Percentiles rank a stretch among this genome's conserved stretches.
Conservation (phyloP, 2,888 invertebrate species). For the Caenorhabditis virilis region DNA sequence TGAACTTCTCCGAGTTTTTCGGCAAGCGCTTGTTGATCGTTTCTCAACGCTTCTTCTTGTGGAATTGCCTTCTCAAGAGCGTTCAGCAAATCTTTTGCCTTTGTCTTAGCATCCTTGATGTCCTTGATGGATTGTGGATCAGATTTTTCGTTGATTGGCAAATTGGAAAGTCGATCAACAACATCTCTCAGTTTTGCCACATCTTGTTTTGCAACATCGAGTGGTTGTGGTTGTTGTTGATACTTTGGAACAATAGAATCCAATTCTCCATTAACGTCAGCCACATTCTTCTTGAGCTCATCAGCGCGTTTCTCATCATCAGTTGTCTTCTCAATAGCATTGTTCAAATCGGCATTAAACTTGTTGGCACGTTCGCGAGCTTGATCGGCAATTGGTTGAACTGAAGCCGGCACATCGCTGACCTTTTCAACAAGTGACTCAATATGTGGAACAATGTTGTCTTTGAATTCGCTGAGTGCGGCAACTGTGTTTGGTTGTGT, state of each 20-base stretch:
- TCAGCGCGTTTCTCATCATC: slow-evolving; percentile 21
- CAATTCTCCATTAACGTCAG: slow-evolving; percentile 13
- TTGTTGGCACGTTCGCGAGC: slow-evolving; percentile 11
- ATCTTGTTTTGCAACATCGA: slow-evolving; percentile 12
- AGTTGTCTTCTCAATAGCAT: slow-evolving; percentile 7
- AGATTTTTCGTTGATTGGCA: background rate
- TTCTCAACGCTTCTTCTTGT: slow-evolving; percentile 7
- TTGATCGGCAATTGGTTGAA: slow-evolving; percentile 5
- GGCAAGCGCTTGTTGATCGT: slow-evolving; percentile 1
- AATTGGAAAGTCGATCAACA: slow-evolving; percentile 1
- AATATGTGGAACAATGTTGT: slow-evolving; percentile 11
- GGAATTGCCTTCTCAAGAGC: slow-evolving; percentile 10
- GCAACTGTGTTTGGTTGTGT: slow-evolving; percentile 6
- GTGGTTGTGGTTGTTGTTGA: slow-evolving; percentile 8
- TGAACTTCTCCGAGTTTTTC: background rate
- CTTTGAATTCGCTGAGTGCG: slow-evolving; percentile 18
- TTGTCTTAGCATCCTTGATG: slow-evolving; percentile 17
- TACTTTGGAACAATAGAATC: slow-evolving; percentile 19
- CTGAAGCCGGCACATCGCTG: slow-evolving; percentile 7
- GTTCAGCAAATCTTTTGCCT: slow-evolving; percentile 11
- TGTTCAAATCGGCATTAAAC: slow-evolving; percentile 7
- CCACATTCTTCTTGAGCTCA: background rate
- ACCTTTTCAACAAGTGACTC: slow-evolving; percentile 9
- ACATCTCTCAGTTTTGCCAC: slow-evolving; percentile 6
- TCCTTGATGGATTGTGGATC: slow-evolving; percentile 14